Evolutionary conservation across 2,797 vertebrate genomes (phyloP).

Genomic region (Eurystomus glaucurus): DNA sequence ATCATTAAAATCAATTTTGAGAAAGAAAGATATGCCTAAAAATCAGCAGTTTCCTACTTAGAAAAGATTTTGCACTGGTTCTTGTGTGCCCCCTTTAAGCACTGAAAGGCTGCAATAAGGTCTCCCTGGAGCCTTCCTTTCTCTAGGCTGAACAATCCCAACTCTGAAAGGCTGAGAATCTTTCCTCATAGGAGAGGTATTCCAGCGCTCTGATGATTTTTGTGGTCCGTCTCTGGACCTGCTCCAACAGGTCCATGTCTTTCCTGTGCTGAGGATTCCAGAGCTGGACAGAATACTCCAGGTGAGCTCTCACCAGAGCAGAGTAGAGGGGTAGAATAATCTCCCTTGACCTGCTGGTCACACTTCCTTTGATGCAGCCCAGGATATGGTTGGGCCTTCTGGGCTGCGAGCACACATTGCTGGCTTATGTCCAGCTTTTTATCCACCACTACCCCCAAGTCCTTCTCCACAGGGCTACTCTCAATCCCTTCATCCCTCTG

Average conservation of each 20-base stretch:
- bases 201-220: background rate
- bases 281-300: too few species aligned
- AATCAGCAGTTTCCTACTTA: background rate
- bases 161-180: background rate
- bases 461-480: too few species aligned
- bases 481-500: background rate
- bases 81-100: background rate
- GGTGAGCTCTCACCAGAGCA: too few species aligned
- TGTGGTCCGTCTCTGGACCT: background rate
- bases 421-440: background rate
- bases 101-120: background rate
- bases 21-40: background rate
- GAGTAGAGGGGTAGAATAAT: too few species aligned
- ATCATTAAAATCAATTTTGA: background rate
- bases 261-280: background rate
- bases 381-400: too few species aligned
- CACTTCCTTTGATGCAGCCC: too few species aligned
- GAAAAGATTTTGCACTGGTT: background rate
- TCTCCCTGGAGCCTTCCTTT: fast-evolving
- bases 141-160: background rate
- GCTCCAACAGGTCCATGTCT: background rate
- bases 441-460: too few species aligned
- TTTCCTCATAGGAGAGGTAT: fast-evolving
- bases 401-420: too few species aligned
- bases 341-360: too few species aligned